Conservation (phyloP, 2,888 invertebrate species). For the Tillus elongatus region DNA sequence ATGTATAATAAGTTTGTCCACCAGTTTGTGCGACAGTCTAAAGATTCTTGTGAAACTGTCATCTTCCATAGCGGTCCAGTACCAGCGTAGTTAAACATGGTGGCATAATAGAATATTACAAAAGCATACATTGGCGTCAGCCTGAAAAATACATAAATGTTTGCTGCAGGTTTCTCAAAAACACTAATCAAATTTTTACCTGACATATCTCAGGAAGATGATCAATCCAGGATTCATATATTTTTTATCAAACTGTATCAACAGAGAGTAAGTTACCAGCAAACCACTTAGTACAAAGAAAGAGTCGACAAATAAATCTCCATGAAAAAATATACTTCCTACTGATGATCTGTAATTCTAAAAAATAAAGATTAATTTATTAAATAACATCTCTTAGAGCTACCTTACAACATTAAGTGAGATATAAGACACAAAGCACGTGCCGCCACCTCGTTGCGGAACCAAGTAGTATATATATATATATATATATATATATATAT, state of each 20-base stretch:
- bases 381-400: too few species aligned
- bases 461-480: too few species aligned
- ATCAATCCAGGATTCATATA: slow-evolving; percentile 41
- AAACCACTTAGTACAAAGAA: slow-evolving; percentile 53
- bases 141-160: slow-evolving; percentile 34
- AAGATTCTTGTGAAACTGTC: slow-evolving; percentile 43
- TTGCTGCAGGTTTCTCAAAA: not conserved
- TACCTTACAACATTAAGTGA: too few species aligned
- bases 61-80: slow-evolving; percentile 54
- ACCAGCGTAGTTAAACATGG: slow-evolving; percentile 48
- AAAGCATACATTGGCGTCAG: slow-evolving; percentile 49
- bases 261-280: slow-evolving; percentile 42
- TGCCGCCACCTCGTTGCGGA: too few species aligned
- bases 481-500: too few species aligned
- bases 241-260: slow-evolving; percentile 35
- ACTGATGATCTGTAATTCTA: slow-evolving; percentile 33
- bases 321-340: slow-evolving; percentile 45
- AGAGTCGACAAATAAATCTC: slow-evolving; percentile 52
- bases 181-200: slow-evolving; percentile 47
- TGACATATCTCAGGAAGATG: slow-evolving; percentile 48
- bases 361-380: slow-evolving; percentile 15
- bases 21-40: slow-evolving; percentile 50
- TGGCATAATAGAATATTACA: slow-evolving; percentile 48
- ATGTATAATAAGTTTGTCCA: slow-evolving; percentile 54
- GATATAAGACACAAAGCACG: too few species aligned